phyloP scores from a whole-genome alignment of 1,140 invertebrate species.

The Brachionus calyciflorus region DNA sequence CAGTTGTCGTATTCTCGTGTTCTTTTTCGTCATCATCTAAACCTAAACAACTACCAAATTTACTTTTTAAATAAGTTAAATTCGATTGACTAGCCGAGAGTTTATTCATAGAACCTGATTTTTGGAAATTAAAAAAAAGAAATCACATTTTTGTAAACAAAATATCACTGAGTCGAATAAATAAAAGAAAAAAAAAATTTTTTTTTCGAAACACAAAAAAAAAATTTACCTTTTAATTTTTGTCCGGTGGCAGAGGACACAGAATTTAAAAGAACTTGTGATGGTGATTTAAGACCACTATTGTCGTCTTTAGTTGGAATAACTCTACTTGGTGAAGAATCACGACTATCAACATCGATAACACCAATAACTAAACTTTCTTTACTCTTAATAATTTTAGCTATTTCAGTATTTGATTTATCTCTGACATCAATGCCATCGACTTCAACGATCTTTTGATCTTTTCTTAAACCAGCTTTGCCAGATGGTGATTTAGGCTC shows the following conservation, averaged over 20 bases:
- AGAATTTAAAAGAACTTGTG: not conserved
- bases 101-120: conserved; percentile 27
- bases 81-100: conserved; percentile 38
- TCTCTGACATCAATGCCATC: not conserved
- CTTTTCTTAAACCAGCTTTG: not conserved
- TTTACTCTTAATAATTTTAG: not conserved
- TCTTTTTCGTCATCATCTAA: not conserved
- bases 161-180: not conserved
- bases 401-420: conserved; percentile 15
- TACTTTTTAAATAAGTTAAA: conserved; percentile 33
- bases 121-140: not conserved
- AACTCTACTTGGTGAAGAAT: not conserved
- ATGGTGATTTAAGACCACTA: not conserved
- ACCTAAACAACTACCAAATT: conserved; percentile 46
- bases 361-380: not conserved
- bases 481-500: conserved; percentile 32
- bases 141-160: not conserved
- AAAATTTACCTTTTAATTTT: conserved; percentile 8
- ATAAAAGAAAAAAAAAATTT: not conserved
- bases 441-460: conserved; percentile 20
- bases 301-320: not conserved
- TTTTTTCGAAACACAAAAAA: no score
- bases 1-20: no score
- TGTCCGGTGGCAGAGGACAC: not conserved
- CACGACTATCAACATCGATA: not conserved